These are phyloP conservation scores for Metopolophium dirhodum DNA, from an alignment of 1,140 invertebrate genomes.

Conservation along the genomic window DNA sequence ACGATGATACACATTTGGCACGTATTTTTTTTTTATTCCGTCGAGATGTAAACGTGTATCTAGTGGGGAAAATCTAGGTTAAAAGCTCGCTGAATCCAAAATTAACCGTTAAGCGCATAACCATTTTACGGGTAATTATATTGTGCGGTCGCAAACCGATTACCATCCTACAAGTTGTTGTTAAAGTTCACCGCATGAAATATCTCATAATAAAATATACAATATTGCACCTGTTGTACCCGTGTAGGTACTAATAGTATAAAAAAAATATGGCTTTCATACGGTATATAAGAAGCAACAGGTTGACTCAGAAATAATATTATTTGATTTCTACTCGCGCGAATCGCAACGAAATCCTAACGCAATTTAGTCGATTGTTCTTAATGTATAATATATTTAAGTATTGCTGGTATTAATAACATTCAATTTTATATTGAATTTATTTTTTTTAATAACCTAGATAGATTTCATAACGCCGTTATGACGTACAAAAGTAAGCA, in stretches of 20 bases:
- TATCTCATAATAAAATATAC: background rate
- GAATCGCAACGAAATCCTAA: background rate
- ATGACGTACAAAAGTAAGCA: too few species aligned
- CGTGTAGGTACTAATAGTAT: background rate
- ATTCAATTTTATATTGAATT: too few species aligned
- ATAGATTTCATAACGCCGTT: background rate
- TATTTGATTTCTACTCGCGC: background rate
- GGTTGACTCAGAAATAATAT: background rate
- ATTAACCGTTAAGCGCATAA: background rate
- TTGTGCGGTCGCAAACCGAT: background rate
- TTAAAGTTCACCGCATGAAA: background rate
- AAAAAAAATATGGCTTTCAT: background rate
- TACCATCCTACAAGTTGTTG: background rate
- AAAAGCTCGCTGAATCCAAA: background rate
- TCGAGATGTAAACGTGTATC: background rate
- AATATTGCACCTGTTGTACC: background rate
- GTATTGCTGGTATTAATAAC: background rate
- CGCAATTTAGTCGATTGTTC: background rate
- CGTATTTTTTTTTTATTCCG: background rate
- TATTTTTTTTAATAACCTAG: background rate
- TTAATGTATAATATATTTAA: background rate
- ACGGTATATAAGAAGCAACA: background rate
- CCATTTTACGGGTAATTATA: background rate
- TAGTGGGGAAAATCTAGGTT: background rate
- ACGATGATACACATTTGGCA: conserved; percentile 14